Percentiles rank a stretch among this genome's conserved stretches.
phyloP scores from a whole-genome alignment of 53 echinoderm and acorn worm genomes.

The Antedon mediterranea region DNA sequence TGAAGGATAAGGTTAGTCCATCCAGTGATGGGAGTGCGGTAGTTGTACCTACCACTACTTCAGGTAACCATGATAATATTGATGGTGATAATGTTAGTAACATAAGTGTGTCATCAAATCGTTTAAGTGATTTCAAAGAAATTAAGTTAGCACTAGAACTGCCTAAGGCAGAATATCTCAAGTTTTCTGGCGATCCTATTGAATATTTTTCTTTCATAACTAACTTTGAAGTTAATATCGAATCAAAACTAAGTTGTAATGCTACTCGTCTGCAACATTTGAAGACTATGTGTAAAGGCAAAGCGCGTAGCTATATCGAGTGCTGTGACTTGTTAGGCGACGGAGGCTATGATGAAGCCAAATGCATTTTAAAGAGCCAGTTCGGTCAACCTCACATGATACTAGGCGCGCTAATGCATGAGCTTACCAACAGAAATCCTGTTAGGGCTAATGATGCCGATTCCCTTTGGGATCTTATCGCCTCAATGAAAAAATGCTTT shows the following conservation, averaged over 20 bases:
- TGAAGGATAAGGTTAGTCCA: conserved; percentile 8
- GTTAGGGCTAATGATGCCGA: conserved; percentile 24
- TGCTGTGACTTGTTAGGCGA: conserved; percentile 37
- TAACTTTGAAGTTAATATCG: conserved; percentile 32
- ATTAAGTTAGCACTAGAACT: conserved; percentile 29
- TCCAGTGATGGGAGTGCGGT: not conserved
- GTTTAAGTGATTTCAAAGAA: conserved; percentile 33
- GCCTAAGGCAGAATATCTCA: conserved; percentile 27
- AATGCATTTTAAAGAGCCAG: conserved; percentile 21
- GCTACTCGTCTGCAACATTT: conserved; percentile 30
- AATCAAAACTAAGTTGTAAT: conserved; percentile 19
- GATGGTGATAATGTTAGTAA: not conserved
- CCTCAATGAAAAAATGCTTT: conserved; percentile 22
- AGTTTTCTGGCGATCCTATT: conserved; percentile 17
- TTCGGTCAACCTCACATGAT: conserved; percentile 35
- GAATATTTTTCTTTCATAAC: conserved; percentile 27
- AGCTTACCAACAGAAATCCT: conserved; percentile 15
- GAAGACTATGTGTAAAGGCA: conserved; percentile 34
- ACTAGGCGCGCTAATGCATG: conserved; percentile 23
- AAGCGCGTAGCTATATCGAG: conserved; percentile 37
- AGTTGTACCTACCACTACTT: not conserved
- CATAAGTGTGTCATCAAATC: not conserved
- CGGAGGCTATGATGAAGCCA: conserved; percentile 10
- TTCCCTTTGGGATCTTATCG: conserved; percentile 22
- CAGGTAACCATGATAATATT: not conserved